Base-by-base conservation (phyloP, 2,113 vertebrate genomes). In the Pogonocichla stellata region DNA sequence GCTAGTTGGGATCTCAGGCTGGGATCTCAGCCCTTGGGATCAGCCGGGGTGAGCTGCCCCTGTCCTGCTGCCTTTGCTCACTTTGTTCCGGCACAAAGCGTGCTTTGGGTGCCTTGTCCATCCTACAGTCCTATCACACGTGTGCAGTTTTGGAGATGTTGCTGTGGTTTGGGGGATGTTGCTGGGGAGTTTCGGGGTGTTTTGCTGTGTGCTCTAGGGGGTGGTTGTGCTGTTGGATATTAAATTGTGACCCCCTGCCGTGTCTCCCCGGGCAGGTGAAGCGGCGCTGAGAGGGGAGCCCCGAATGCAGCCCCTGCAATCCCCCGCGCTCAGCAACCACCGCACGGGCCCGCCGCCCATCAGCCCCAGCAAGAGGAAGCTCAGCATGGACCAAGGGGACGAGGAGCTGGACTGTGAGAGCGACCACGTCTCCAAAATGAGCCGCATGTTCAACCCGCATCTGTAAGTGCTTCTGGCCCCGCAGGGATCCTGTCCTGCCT, bases 281-380 rank as follows among this genome's bases (percentile, higher is more conserved):
- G 99, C 99, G 85, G 99, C 99, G 88, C 98, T 99, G 96, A 98
- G 99, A 96, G 99, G 98, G 8, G 99, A 99, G 83, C 98, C 99
- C 98, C 98, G 99, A 92, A 98, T 99, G 98, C 99, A 99, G 97
- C 97, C 99, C 24, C 97, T 99, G 85, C 98, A 99, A 90, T 98
- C 99, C 42, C 98, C 99, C 17, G 98, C 98, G 43, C 97, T 99
- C 88, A 97, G 97, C 97, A 99, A 98, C 95, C 99, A 99, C 96
- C 98, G 99, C 91, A 99, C 99, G 4, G 99, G 99, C 54, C 99
- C 99, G 54, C 99, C 99, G 58, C 99, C 99, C 66, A 99, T 99
- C 98, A 99, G 99, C 97, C 99, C 99, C 94, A 99, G 98, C 97
- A 99, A 99, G 98, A 98, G 99, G 97, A 99, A 99, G 97, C 98